Conservation (phyloP, 1,140 invertebrate species). For the Platorchestia sp. region DNA sequence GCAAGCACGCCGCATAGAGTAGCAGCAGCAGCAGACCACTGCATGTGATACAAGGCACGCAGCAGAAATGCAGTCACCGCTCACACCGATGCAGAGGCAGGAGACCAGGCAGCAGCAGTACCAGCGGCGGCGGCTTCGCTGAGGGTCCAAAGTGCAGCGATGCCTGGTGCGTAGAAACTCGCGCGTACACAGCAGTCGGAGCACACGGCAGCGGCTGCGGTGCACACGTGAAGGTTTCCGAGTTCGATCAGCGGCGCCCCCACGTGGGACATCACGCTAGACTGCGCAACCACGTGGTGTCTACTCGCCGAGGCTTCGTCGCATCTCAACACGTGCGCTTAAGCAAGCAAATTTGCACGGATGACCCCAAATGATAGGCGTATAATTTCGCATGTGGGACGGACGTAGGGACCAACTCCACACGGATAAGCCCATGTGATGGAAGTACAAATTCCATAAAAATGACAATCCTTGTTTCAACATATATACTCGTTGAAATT, state of each 20-base stretch:
- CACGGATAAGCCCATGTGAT: not conserved
- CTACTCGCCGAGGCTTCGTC: too few species aligned
- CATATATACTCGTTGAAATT: too few species aligned
- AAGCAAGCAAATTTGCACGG: too few species aligned
- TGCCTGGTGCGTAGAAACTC: not conserved
- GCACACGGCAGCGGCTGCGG: not conserved
- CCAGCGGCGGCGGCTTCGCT: not conserved
- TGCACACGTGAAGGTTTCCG: not conserved
- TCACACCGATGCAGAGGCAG: not conserved
- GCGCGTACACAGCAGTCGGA: not conserved
- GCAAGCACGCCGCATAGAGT: not conserved
- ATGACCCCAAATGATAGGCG: too few species aligned
- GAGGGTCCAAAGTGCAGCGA: not conserved
- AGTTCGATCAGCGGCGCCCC: too few species aligned
- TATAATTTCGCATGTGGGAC: too few species aligned
- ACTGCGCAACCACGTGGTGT: not conserved
- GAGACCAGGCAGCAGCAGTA: not conserved
- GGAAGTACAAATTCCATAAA: not conserved
- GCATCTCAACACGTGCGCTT: too few species aligned
- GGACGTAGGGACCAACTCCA: not conserved
- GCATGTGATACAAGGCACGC: too few species aligned
- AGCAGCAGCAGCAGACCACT: not conserved
- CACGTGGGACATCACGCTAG: not conserved
- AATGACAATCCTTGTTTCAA: too few species aligned
- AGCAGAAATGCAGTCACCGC: not conserved